Conservation (phyloP, 2,113 vertebrate species). For the Antechinus flavipes region DNA sequence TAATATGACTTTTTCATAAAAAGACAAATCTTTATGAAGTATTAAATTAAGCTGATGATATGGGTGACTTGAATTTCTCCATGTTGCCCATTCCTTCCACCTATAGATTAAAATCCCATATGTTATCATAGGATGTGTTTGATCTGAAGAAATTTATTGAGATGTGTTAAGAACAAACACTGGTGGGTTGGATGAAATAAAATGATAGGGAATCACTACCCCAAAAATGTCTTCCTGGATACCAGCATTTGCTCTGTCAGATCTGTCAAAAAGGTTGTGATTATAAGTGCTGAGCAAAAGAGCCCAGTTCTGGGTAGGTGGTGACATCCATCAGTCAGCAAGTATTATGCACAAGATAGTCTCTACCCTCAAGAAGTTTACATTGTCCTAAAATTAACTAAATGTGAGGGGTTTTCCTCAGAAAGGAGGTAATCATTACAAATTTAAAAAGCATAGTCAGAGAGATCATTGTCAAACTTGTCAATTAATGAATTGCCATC, state of each 20-base stretch:
- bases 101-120: neutral
- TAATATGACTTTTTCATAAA: neutral
- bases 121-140: neutral
- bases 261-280: neutral
- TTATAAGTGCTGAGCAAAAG: neutral
- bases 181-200: neutral
- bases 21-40: neutral
- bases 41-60: neutral
- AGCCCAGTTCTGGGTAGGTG: neutral
- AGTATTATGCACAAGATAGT: neutral
- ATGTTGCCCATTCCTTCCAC: neutral
- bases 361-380: neutral
- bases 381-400: neutral
- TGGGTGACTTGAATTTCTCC: neutral
- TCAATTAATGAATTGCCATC: neutral
- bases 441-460: neutral
- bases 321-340: neutral
- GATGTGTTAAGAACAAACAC: neutral
- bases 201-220: neutral
- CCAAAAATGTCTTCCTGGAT: neutral
- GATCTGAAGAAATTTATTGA: neutral
- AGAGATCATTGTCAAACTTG: neutral
- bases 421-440: neutral
- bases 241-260: neutral
- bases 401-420: neutral